Base-by-base conservation (phyloP, 1,140 invertebrate species). In the Drosophila nikananu region DNA sequence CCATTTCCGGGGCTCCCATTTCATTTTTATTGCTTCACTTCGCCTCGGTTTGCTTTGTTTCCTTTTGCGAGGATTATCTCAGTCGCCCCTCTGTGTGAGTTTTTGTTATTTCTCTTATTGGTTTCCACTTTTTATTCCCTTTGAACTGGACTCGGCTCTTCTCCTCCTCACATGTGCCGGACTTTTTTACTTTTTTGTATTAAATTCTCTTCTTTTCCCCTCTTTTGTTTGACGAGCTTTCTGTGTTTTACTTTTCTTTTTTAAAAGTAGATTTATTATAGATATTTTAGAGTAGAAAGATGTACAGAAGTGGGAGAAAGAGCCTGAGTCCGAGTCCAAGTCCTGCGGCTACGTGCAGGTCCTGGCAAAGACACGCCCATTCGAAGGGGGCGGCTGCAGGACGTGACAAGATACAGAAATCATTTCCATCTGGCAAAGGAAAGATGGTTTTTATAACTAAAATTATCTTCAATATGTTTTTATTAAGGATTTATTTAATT, bases 221-320 rank as follows among this genome's bases (percentile, higher is more conserved):
- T 41, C 67, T 82, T 80, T 84, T 62, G 48, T 77, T 81, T 81
- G 55, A 68, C 55, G 60, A 70, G 54, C 35, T 73, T 72, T 77
- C 63, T 68, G 71, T 68, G 81, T 65, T 80, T 77, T 80, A 68
- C 67, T 77, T 64, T 68, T 59, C 77, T 77, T 77, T 60, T 67
- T 58, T 30, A 70, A 70, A 77, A 80, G 71, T 81, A 81, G 74
- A 84, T 84, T 84, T 84, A 84, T 84, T 81, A 77, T 81, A 80
- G 63, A 84, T 65, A 80, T 55, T 60, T 46, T 61, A 37, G 27
- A 55, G 49, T 41, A 42, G 15, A 25, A 30, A 42, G 32, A 61
- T 52, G 51, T 42, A 41, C n/a, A 39, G 23, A 42, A 12, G 19
- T 21, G 13, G 46, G 21, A 35, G 23, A n/a, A 25, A 23, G 10